Base-by-base conservation (phyloP, 2,888 invertebrate species). In the Plagodis dolabraria region DNA sequence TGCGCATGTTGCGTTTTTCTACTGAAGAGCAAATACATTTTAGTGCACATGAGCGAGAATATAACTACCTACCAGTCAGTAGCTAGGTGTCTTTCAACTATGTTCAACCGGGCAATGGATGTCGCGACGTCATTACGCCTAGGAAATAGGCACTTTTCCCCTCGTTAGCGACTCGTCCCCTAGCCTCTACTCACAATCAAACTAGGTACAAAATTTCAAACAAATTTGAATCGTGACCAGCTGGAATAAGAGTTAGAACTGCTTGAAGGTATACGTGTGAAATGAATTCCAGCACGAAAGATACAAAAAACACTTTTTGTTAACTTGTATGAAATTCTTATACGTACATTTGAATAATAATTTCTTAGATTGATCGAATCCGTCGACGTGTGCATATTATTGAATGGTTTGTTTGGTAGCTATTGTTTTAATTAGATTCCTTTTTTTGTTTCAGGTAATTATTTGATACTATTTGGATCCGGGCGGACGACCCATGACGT, bases 141-240 rank as follows among this genome's bases (percentile, higher is more conserved):
- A 86, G 92, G 92, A 92, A 92, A 92, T 92, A 90, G 91, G 87
- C 92, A 92, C 89, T 92, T 90, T 91, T 90, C 86, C 86, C 89
- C 89, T 92, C 91, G 91, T 92, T 92, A 92, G 89, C 77, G 80
- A 81, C 83, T 78, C 85, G 84, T 79, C 83, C 79, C 77, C 83
- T 80, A 82, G 77, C 81, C 84, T 77, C 73, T 58, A 47, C 71
- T 22, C 52, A 71, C 72, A 68, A 70, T 68, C 73, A 74, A 76
- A 75, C 74, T 76, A 79, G 63, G 22, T 63, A 36, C 60, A 61
- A 57, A 54, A 51, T 53, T 6, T 11, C 53, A 62, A 43, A 51
- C 53, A 49, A 58, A 52, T 57, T 60, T 64, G 48, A 67, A 65
- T 65, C 58, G 44, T 67, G 63, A 48, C 12, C 7, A 47, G 12